Evolutionary conservation across 2,113 vertebrate species (phyloP).

Genomic region (Thunnus maccoyii): DNA sequence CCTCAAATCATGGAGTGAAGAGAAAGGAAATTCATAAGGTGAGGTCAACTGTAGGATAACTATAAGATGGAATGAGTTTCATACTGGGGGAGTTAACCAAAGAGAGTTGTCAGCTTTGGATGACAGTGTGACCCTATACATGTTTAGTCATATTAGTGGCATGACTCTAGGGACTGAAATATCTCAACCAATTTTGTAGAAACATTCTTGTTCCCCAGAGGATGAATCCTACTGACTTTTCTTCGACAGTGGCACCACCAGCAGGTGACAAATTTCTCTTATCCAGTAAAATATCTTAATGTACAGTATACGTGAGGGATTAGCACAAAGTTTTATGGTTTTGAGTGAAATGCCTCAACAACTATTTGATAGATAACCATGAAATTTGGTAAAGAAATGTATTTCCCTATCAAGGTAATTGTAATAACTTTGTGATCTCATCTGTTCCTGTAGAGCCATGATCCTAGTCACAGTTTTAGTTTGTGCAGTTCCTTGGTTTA

Average conservation of each 20-base stretch:
- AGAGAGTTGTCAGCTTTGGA: not conserved
- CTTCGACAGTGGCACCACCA: too few species aligned
- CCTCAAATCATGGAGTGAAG: conserved; percentile 17
- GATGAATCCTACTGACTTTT: not conserved
- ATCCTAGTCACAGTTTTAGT: not conserved
- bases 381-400: too few species aligned
- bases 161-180: not conserved
- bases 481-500: not conserved
- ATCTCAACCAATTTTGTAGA: not conserved
- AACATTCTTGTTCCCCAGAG: not conserved
- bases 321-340: too few species aligned
- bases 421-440: not conserved
- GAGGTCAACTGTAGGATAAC: not conserved
- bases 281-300: too few species aligned
- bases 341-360: too few species aligned
- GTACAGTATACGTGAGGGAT: too few species aligned
- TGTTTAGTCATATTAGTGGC: too few species aligned
- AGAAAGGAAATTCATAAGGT: conserved; percentile 27
- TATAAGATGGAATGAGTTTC: not conserved
- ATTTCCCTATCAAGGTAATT: too few species aligned
- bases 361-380: too few species aligned
- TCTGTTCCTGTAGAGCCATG: not conserved
- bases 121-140: not conserved
- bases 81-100: too few species aligned
- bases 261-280: too few species aligned